Evolutionary conservation across 2,113 vertebrate genomes (phyloP).

Genomic region (Empidonax alnorum): DNA sequence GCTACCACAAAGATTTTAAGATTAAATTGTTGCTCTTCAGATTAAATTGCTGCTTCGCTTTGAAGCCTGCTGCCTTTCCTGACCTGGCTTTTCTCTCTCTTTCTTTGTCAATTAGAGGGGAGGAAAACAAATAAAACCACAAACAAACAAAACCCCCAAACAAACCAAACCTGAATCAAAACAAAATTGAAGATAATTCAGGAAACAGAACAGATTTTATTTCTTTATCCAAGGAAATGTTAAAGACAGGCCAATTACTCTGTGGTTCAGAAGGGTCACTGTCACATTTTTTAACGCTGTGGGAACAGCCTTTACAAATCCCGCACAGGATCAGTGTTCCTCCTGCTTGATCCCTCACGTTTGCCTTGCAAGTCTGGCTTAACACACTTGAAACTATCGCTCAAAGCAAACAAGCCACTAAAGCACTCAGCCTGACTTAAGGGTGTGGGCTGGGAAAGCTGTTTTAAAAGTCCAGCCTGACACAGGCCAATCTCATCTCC

Average conservation of each 20-base stretch:
- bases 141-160: neutral
- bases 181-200: neutral
- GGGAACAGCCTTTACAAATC: neutral
- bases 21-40: neutral
- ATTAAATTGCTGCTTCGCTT: neutral
- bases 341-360: neutral
- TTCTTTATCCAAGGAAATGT: neutral
- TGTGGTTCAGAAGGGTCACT: neutral
- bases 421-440: neutral
- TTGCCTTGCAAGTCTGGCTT: neutral
- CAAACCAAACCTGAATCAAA: neutral
- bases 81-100: neutral
- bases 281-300: neutral
- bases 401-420: neutral
- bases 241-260: neutral
- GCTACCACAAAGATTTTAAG: neutral
- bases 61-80: neutral
- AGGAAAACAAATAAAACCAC: neutral
- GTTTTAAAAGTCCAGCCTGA: neutral
- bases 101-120: neutral
- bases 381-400: neutral
- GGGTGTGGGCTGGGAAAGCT: neutral
- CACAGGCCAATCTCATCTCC: neutral
- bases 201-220: neutral
- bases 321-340: fast-evolving